Conservation (phyloP, 2,888 invertebrate species). For the Phyllotreta striolata region DNA sequence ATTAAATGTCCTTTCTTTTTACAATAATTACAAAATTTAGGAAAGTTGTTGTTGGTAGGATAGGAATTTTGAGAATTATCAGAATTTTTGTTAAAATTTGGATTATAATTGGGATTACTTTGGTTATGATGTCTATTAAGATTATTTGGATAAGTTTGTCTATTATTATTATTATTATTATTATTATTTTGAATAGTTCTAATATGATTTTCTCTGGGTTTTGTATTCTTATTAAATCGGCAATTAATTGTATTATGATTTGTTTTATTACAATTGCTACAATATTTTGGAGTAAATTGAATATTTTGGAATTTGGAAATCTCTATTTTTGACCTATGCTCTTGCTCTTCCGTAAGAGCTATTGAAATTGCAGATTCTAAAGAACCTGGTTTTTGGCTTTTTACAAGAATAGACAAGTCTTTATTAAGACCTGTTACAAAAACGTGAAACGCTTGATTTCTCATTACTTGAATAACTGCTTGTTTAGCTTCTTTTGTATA, state of each 20-base stretch:
- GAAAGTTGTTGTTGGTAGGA: background rate
- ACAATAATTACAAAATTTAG: conserved; percentile 13
- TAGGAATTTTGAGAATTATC: background rate
- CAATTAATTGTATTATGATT: conserved; percentile 25
- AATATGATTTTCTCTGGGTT: conserved; percentile 17
- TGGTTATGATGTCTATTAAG: conserved; percentile 21
- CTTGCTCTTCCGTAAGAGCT: conserved; percentile 36
- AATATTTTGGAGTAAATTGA: conserved; percentile 24
- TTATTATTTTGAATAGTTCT: conserved; percentile 12
- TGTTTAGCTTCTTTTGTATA: conserved; percentile 9
- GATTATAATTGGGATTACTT: background rate
- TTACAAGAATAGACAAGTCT: conserved; percentile 18
- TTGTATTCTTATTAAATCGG: conserved; percentile 10
- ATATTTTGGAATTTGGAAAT: conserved; percentile 19
- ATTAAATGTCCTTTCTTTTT: conserved; percentile 13
- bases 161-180: conserved; percentile 7
- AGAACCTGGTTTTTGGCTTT: conserved; percentile 20
- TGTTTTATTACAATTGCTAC: conserved; percentile 15
- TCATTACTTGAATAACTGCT: conserved; percentile 24
- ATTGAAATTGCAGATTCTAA: conserved; percentile 35
- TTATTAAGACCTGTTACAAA: conserved; percentile 30
- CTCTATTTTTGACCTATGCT: conserved; percentile 27
- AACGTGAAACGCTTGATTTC: conserved; percentile 32
- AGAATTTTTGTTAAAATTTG: background rate
- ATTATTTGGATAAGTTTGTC: conserved; percentile 12